Percentiles rank a stretch among this genome's conserved stretches.
These are phyloP conservation scores for Alexandromys fortis DNA, from an alignment of 2,113 vertebrate genomes.

Conservation along the genomic window DNA sequence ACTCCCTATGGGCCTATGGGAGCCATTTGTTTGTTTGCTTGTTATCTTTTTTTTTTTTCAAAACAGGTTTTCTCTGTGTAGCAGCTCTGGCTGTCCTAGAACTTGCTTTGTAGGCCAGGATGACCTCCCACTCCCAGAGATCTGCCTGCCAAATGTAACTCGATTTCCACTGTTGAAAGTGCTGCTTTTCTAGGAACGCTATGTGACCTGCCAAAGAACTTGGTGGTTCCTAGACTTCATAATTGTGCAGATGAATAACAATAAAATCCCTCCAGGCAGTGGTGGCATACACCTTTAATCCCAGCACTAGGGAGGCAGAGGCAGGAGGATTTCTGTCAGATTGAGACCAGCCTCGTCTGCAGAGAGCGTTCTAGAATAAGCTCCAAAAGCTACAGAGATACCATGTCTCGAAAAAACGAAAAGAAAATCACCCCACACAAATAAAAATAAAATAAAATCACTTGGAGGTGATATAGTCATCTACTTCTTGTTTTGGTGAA, in stretches of 20 bases:
- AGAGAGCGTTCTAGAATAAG: too few species aligned
- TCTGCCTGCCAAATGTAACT: neutral
- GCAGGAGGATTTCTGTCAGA: too few species aligned
- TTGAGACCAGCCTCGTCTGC: too few species aligned
- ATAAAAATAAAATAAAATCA: neutral
- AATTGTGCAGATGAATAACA: conserved; percentile 3
- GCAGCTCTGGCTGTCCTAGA: neutral
- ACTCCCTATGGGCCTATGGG: neutral
- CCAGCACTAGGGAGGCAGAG: too few species aligned
- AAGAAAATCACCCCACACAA: too few species aligned
- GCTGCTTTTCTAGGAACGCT: neutral
- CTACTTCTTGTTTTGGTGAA: neutral
- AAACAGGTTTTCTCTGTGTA: neutral
- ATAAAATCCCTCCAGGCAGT: too few species aligned
- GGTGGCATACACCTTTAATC: too few species aligned
- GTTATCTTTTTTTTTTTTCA: neutral
- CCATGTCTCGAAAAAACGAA: too few species aligned
- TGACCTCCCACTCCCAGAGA: neutral
- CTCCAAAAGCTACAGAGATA: too few species aligned
- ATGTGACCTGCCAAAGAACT: neutral
- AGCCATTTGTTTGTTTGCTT: neutral
- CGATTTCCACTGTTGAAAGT: neutral
- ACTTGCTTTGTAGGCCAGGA: neutral
- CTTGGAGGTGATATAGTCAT: neutral
- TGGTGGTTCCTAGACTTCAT: neutral